These are phyloP conservation scores for Pocillopora verrucosa DNA, from an alignment of 64 coral and sea anemone species.

Conservation along the genomic window DNA sequence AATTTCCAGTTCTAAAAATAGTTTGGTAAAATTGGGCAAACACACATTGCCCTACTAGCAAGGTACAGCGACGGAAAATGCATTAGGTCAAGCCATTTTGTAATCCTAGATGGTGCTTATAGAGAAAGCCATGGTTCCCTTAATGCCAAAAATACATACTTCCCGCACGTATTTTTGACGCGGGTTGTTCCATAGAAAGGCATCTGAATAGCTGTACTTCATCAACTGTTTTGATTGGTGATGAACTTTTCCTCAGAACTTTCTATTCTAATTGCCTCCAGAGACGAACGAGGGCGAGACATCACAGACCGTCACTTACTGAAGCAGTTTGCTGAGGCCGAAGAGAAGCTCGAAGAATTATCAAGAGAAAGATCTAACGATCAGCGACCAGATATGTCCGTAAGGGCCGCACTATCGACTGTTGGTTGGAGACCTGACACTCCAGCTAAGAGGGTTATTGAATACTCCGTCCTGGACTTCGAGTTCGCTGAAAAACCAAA, in stretches of 20 bases:
- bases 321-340: not conserved
- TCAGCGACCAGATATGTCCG: constrained; percentile 23
- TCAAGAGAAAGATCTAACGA: not conserved
- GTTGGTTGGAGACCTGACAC: constrained; percentile 50
- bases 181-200: too few species aligned
- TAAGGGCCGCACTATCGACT: constrained; percentile 15
- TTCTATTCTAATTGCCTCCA: not conserved
- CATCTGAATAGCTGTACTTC: too few species aligned
- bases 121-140: too few species aligned
- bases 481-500: constrained; percentile 59
- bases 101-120: too few species aligned
- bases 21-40: too few species aligned
- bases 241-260: not conserved
- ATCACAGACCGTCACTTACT: constrained; percentile 21
- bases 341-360: constrained; percentile 2
- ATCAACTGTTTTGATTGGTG: too few species aligned
- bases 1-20: too few species aligned
- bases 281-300: constrained; percentile 41
- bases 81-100: too few species aligned
- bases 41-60: too few species aligned
- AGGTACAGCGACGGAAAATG: too few species aligned
- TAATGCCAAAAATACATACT: too few species aligned
- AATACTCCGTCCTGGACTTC: constrained; percentile 65
- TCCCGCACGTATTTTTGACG: too few species aligned
- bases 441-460: constrained; percentile 45